Conservation (phyloP, 2,797 vertebrate genomes). For the Falco novaeseelandiae region DNA sequence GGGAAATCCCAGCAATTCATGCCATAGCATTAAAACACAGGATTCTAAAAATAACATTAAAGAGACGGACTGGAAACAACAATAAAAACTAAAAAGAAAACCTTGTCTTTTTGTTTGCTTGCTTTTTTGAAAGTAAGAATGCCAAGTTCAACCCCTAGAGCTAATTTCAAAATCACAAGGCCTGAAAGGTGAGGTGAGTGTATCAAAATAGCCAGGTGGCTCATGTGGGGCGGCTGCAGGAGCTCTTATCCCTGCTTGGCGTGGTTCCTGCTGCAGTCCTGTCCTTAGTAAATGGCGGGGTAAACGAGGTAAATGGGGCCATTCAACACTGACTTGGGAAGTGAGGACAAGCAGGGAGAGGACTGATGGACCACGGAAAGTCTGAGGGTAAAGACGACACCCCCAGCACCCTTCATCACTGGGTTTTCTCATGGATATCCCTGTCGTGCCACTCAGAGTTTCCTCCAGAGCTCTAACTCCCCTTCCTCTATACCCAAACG, state of each 20-base stretch:
- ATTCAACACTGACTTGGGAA: not conserved
- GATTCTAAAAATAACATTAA: constrained; percentile 29
- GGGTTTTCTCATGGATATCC: not conserved
- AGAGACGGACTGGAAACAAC: not conserved
- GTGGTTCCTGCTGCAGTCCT: not conserved
- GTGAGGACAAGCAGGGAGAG: not conserved
- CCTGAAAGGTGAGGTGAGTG: not conserved
- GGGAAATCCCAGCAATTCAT: constrained; percentile 31
- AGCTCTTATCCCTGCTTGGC: not conserved
- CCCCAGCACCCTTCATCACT: not conserved
- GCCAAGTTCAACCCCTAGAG: not conserved
- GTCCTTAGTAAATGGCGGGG: not conserved
- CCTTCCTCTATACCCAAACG: not conserved
- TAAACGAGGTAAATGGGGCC: not conserved
- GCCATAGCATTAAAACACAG: not conserved
- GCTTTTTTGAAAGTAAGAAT: not conserved
- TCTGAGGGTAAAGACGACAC: not conserved
- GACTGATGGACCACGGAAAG: not conserved
- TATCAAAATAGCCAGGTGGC: not conserved
- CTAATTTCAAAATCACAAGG: not conserved
- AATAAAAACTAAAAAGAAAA: not conserved
- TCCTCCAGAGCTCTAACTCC: not conserved
- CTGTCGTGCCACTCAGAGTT: not conserved
- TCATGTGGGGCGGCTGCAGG: rapidly evolving
- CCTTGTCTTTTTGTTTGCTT: not conserved